These are phyloP conservation scores for Mylabris sibirica DNA, from an alignment of 2,888 invertebrate species.

Conservation along the genomic window DNA sequence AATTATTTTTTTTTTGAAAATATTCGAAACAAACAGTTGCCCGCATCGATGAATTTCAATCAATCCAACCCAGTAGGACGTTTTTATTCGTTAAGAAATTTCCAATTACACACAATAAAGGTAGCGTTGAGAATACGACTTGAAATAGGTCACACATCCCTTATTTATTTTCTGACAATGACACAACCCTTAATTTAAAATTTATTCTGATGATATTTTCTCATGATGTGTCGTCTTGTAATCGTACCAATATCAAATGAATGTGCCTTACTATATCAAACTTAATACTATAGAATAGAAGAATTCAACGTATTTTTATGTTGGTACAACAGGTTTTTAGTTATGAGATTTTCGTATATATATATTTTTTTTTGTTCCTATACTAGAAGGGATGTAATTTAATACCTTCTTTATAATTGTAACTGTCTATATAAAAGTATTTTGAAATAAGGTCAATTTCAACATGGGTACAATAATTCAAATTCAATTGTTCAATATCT, in stretches of 20 bases:
- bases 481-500: neutral
- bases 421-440: conserved; percentile 54
- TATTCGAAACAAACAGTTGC: conserved; percentile 27
- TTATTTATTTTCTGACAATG: conserved; percentile 55
- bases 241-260: conserved; percentile 39
- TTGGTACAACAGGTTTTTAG: conserved; percentile 52
- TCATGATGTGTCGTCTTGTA: conserved; percentile 50
- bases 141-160: conserved; percentile 54
- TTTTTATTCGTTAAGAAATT: conserved; percentile 47
- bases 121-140: conserved; percentile 42
- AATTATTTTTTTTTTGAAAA: conserved; percentile 7
- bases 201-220: conserved; percentile 61
- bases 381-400: conserved; percentile 57
- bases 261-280: neutral
- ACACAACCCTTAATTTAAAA: conserved; percentile 62
- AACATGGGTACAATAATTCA: conserved; percentile 17
- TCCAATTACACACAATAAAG: conserved; percentile 46
- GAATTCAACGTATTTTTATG: conserved; percentile 33
- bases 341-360: conserved; percentile 55
- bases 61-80: conserved; percentile 12
- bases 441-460: conserved; percentile 57
- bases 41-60: conserved; percentile 27
- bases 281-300: neutral
- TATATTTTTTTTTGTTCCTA: conserved; percentile 42
- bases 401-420: conserved; percentile 60